phyloP scores from a whole-genome alignment of 2,888 invertebrate genomes.

The Cenopis cana region DNA sequence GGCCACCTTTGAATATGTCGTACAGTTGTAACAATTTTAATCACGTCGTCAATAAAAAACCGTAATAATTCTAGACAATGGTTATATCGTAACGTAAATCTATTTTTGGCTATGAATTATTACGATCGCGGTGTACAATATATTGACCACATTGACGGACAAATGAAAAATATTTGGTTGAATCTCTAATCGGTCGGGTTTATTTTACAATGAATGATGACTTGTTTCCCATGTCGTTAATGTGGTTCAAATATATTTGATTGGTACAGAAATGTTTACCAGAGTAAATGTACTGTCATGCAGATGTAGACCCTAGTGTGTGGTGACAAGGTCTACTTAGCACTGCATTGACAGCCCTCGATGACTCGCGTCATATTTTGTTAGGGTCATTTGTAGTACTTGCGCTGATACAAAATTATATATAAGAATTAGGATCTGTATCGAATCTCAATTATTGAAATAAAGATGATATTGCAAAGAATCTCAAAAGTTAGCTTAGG shows the following conservation, averaged over 20 bases:
- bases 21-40: background rate
- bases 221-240: background rate
- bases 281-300: constrained; percentile 44
- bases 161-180: background rate
- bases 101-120: constrained; percentile 15
- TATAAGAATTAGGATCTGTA: constrained; percentile 42
- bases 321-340: constrained; percentile 44
- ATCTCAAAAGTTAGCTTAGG: constrained; percentile 43
- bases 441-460: constrained; percentile 55
- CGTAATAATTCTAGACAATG: constrained; percentile 1
- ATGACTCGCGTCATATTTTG: constrained; percentile 47
- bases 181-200: background rate
- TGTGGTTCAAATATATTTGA: constrained; percentile 31
- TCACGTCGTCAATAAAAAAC: constrained; percentile 3
- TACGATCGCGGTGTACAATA: constrained; percentile 20
- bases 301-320: constrained; percentile 43
- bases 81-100: constrained; percentile 1
- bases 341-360: constrained; percentile 45
- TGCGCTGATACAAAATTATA: constrained; percentile 52
- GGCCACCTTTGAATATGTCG: constrained; percentile 20
- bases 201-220: constrained; percentile 1
- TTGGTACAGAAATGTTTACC: constrained; percentile 38
- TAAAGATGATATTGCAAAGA: constrained; percentile 49
- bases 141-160: constrained; percentile 29
- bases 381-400: constrained; percentile 57